Percentiles rank a stretch among this genome's conserved stretches.
These are phyloP conservation scores for Amazona guildingii DNA, from an alignment of 2,113 vertebrate species.

Conservation along the genomic window DNA sequence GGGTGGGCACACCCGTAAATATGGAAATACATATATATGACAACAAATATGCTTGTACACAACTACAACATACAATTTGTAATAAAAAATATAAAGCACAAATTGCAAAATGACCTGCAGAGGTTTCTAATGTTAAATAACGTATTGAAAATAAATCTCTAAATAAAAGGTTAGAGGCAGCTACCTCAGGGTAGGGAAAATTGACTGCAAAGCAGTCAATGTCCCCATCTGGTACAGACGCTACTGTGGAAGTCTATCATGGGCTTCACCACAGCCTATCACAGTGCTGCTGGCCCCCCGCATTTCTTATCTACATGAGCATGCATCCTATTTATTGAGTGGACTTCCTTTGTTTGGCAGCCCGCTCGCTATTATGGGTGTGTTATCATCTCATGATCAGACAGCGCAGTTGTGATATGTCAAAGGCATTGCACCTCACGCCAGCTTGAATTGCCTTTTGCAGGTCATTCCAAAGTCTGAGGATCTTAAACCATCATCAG, in stretches of 20 bases:
- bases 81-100: not conserved
- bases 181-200: not conserved
- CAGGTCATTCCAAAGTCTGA: not conserved
- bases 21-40: not conserved
- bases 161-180: not conserved
- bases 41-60: not conserved
- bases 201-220: not conserved
- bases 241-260: not conserved
- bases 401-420: rapidly evolving
- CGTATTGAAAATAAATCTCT: not conserved
- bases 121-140: not conserved
- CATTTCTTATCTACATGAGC: not conserved
- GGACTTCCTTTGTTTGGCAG: not conserved
- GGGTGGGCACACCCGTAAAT: not conserved
- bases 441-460: not conserved
- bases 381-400: not conserved
- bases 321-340: not conserved
- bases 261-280: not conserved
- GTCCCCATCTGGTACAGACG: not conserved
- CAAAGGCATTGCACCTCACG: rapidly evolving
- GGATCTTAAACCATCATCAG: not conserved
- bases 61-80: not conserved
- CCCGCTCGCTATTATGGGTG: not conserved
- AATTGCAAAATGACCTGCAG: not conserved
- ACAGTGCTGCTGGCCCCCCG: not conserved